A percentile compares a stretch with the other conserved stretches of the same genome.
Evolutionary conservation across 2,888 invertebrate species (phyloP).

Genomic region (Drosophila sordidapex): DNA sequence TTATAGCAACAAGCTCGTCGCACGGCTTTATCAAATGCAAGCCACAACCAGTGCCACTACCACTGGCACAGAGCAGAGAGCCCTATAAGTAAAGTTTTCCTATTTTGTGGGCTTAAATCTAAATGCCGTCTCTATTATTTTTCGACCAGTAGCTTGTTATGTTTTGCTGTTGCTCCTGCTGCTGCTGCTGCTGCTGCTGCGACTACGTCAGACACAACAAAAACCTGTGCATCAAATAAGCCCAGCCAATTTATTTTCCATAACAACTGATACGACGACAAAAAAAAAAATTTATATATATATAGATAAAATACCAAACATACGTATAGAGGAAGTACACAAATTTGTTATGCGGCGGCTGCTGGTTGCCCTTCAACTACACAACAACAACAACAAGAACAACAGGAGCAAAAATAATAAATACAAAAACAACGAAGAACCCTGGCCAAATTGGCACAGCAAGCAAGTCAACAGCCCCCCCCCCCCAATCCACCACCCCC

Average conservation of each 20-base stretch:
- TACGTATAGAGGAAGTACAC: conserved; percentile 28
- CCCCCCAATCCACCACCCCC: not conserved
- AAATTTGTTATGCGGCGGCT: conserved; percentile 51
- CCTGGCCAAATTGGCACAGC: conserved; percentile 60
- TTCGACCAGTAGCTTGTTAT: conserved; percentile 38
- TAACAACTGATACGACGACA: conserved; percentile 53
- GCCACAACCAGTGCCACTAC: not conserved
- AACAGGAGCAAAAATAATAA: not conserved
- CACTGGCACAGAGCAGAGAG: not conserved
- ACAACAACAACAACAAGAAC: conserved; percentile 8
- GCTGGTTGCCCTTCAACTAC: conserved; percentile 58
- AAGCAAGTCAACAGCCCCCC: conserved; percentile 52
- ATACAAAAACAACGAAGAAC: conserved; percentile 34
- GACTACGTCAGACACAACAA: conserved; percentile 44
- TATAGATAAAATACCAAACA: not conserved
- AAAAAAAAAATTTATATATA: conserved; percentile 3
- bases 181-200: not conserved
- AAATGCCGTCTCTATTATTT: conserved; percentile 18
- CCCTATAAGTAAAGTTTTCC: not conserved
- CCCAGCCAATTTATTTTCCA: conserved; percentile 70
- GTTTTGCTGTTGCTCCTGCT: conserved; percentile 1
- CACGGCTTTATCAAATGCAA: conserved; percentile 2
- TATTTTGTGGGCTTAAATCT: conserved; percentile 16
- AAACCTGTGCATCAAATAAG: conserved; percentile 65
- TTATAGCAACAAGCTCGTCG: not conserved